phyloP scores from a whole-genome alignment of 92 coral and sea anemone species.

The Epizoanthus stellaris region DNA sequence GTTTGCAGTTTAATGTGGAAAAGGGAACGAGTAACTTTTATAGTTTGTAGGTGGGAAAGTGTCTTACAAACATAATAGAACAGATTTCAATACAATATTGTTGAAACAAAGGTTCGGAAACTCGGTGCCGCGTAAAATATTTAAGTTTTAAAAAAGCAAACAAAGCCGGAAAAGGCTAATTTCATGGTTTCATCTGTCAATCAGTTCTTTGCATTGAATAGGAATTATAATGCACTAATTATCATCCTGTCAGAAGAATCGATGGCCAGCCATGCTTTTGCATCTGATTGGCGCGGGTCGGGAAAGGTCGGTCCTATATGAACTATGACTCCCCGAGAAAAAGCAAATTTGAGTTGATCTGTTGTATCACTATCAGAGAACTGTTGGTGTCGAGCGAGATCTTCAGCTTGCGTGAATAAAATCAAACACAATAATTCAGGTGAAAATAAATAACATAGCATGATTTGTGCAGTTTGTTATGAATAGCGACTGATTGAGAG shows the following conservation, averaged over 20 bases:
- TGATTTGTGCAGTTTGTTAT: slow-evolving; percentile 5
- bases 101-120: too few species aligned
- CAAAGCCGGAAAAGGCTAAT: too few species aligned
- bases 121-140: too few species aligned
- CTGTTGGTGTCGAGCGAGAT: slow-evolving; percentile 11
- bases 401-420: background rate
- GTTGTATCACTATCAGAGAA: background rate
- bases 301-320: background rate
- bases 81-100: too few species aligned
- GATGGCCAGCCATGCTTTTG: background rate
- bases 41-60: too few species aligned
- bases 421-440: background rate
- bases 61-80: too few species aligned
- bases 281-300: slow-evolving; percentile 34
- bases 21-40: too few species aligned
- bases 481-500: background rate
- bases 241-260: slow-evolving; percentile 4
- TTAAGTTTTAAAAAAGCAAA: too few species aligned
- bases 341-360: background rate
- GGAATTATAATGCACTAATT: background rate
- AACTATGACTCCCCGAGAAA: background rate
- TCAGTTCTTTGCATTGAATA: background rate
- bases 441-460: background rate
- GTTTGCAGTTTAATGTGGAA: background rate
- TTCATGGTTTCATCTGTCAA: background rate